Percentiles rank a stretch among this genome's conserved stretches.
These are phyloP conservation scores for Cottoperca gobio DNA, from an alignment of 2,797 vertebrate species.

Conservation along the genomic window DNA sequence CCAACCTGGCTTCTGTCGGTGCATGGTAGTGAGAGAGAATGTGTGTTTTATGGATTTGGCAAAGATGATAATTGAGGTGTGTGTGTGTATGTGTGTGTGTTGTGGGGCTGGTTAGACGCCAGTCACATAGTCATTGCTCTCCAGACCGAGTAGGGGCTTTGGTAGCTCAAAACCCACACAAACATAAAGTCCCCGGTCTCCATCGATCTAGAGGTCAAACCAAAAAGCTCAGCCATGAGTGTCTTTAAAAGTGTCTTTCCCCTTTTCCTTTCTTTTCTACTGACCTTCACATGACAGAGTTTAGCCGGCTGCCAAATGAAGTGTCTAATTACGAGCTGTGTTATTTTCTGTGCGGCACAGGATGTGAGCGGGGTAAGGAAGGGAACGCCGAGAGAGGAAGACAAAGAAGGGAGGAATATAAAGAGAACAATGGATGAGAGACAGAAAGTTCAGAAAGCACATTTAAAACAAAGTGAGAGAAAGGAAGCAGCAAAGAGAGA, in stretches of 20 bases:
- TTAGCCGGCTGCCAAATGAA: conserved; percentile 71
- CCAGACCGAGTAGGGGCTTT: conserved; percentile 52
- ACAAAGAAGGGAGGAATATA: conserved; percentile 7
- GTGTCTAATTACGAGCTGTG: conserved; percentile 73
- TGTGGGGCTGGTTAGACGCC: conserved; percentile 53
- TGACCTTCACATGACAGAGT: conserved; percentile 68
- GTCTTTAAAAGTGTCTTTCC: conserved; percentile 38
- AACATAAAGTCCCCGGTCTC: conserved; percentile 42
- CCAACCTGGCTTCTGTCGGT: conserved; percentile 63
- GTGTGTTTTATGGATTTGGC: conserved; percentile 78
- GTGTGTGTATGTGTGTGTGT: conserved; percentile 43
- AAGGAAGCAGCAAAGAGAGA: conserved; percentile 11
- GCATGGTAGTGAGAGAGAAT: conserved; percentile 49
- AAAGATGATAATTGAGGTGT: conserved; percentile 70
- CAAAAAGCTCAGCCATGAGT: conserved; percentile 27
- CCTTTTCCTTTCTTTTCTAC: conserved; percentile 11
- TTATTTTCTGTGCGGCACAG: conserved; percentile 67
- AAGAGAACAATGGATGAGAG: conserved; percentile 23
- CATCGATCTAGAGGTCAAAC: conserved; percentile 61
- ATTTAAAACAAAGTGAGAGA: conserved; percentile 19
- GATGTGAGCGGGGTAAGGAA: conserved; percentile 47
- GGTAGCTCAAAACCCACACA: conserved; percentile 52
- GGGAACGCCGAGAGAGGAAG: conserved; percentile 22
- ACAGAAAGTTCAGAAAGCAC: neutral
- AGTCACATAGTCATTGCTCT: conserved; percentile 57